phyloP scores from a whole-genome alignment of 1,140 invertebrate genomes.

The Pristionchus pacificus region DNA sequence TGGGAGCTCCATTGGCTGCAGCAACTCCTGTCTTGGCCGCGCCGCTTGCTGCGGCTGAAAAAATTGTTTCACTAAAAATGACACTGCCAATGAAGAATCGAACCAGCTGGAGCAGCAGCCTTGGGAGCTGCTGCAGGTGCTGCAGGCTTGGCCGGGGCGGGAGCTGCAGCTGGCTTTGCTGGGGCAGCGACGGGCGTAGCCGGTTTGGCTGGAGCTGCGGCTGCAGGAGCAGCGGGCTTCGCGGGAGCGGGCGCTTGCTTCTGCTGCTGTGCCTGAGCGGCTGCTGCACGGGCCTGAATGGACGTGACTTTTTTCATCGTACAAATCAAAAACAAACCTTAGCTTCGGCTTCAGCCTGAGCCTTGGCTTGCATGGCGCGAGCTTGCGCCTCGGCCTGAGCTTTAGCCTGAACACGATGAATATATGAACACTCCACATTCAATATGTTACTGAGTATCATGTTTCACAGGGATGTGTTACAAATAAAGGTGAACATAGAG shows the following conservation, averaged over 20 bases:
- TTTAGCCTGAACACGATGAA: constrained; percentile 14
- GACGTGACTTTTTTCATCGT: too few relatives aligned
- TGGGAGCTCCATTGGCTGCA: constrained; percentile 8
- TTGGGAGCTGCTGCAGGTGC: neutral
- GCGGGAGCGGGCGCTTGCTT: constrained; percentile 8
- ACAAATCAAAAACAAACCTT: too few relatives aligned
- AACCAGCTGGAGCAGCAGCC: too few relatives aligned
- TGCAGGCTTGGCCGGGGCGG: constrained; percentile 8
- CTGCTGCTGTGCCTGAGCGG: constrained; percentile 2
- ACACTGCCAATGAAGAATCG: too few relatives aligned
- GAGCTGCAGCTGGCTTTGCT: too few relatives aligned
- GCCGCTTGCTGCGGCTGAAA: neutral
- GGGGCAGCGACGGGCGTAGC: too few relatives aligned
- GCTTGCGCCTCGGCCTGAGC: constrained; percentile 27
- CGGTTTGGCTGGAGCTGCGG: neutral
- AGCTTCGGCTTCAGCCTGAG: constrained; percentile 18
- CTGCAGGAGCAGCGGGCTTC: constrained; percentile 1
- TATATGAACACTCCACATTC: too few relatives aligned
- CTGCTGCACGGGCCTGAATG: neutral
- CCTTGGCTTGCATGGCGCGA: constrained; percentile 12
- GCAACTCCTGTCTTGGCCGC: neutral
- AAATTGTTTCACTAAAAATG: too few relatives aligned
- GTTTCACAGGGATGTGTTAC: too few relatives aligned
- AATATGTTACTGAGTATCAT: too few relatives aligned
- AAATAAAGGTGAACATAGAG: too few relatives aligned